Evolutionary conservation across 2,113 vertebrate genomes (phyloP).

Genomic region (Crotalus viridis): DNA sequence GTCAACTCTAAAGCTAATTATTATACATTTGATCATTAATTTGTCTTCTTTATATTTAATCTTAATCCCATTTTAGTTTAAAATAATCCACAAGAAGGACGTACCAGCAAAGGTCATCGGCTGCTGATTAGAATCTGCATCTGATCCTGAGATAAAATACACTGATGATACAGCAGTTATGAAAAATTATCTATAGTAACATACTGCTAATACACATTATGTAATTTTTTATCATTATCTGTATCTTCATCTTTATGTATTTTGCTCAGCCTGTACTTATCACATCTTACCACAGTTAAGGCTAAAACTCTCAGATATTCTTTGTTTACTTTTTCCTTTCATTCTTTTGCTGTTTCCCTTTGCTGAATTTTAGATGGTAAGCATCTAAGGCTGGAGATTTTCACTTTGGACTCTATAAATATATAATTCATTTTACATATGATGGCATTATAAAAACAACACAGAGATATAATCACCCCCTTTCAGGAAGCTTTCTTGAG

Average conservation of each 20-base stretch:
- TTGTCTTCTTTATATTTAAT: not conserved
- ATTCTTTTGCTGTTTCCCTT: not conserved
- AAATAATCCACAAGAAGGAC: not conserved
- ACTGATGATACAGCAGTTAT: not conserved
- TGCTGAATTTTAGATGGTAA: not conserved
- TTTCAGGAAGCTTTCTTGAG: constrained; percentile 33
- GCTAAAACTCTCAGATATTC: not conserved
- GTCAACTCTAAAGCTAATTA: not conserved
- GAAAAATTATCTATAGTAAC: not conserved
- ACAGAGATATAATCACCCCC: not conserved
- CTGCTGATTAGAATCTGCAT: not conserved
- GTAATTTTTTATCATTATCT: not conserved
- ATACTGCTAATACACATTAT: not conserved
- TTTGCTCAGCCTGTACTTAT: not conserved
- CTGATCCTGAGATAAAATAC: not conserved
- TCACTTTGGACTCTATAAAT: not conserved
- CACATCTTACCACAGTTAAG: not conserved
- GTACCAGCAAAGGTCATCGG: not conserved
- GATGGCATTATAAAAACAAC: not conserved
- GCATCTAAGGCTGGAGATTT: not conserved
- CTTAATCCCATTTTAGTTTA: not conserved
- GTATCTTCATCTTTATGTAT: not conserved
- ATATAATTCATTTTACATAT: not conserved
- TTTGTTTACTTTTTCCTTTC: not conserved
- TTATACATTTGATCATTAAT: not conserved